phyloP scores from a whole-genome alignment of 2,113 vertebrate species.

The Xiphophorus maculatus region DNA sequence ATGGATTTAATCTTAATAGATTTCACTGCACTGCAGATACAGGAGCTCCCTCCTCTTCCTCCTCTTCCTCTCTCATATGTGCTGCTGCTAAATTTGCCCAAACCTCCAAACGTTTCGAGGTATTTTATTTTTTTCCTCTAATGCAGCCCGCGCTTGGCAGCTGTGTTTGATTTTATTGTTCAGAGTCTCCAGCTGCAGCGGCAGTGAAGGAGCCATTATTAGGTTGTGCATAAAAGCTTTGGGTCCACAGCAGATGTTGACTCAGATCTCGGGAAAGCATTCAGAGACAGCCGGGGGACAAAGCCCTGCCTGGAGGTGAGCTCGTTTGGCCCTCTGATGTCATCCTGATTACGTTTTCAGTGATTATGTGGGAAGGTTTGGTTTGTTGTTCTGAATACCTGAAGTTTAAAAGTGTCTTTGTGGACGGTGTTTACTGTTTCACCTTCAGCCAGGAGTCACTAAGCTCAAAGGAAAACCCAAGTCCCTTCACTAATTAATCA shows the following conservation, averaged over 20 bases:
- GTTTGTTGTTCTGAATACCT: slow-evolving; percentile 6
- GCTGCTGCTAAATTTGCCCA: slow-evolving; percentile 34
- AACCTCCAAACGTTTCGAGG: slow-evolving; percentile 20
- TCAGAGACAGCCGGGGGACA: slow-evolving; percentile 37
- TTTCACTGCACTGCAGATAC: slow-evolving; percentile 74
- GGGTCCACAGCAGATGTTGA: slow-evolving; percentile 52
- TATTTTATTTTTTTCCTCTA: slow-evolving; percentile 16
- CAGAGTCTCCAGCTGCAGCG: slow-evolving; percentile 3
- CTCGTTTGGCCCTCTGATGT: slow-evolving; percentile 24
- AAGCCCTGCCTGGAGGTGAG: slow-evolving; percentile 31
- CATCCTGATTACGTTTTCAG: too few species aligned
- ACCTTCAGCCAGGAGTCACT: background rate
- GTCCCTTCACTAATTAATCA: background rate
- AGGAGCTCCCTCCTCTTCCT: slow-evolving; percentile 43
- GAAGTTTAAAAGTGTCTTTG: slow-evolving; percentile 4
- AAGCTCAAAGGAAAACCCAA: background rate
- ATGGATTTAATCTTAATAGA: slow-evolving; percentile 75
- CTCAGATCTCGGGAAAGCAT: slow-evolving; percentile 25
- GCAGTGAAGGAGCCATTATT: slow-evolving; percentile 29
- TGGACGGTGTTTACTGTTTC: background rate
- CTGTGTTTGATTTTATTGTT: slow-evolving; percentile 22
- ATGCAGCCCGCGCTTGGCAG: slow-evolving; percentile 22
- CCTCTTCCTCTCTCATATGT: slow-evolving; percentile 21
- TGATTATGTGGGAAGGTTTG: slow-evolving; percentile 12
- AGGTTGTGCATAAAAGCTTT: slow-evolving; percentile 47